Conservation (phyloP, 2,888 invertebrate genomes). For the Tenthredo notha region DNA sequence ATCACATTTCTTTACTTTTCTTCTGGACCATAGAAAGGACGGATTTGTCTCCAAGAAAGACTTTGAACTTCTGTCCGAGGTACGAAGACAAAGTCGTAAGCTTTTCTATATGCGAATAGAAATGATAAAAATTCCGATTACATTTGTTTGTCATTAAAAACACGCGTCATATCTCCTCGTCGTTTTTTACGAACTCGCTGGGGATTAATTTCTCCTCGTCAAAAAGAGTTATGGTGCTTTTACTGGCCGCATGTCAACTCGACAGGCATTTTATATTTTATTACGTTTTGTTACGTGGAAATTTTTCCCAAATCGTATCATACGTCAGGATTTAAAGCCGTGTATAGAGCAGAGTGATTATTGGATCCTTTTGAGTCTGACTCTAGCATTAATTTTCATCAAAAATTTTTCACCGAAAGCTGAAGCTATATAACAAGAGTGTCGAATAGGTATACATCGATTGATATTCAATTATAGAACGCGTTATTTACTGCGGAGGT, state of each 20-base stretch:
- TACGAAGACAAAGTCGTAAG: constrained; percentile 68
- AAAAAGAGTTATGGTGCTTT: constrained; percentile 3
- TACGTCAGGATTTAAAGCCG: background rate
- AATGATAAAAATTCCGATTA: background rate
- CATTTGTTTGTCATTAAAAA: background rate
- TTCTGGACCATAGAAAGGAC: constrained; percentile 87
- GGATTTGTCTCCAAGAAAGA: constrained; percentile 86
- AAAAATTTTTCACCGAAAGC: background rate
- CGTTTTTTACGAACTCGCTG: background rate
- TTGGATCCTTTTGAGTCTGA: background rate
- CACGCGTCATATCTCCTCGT: background rate
- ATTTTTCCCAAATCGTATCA: background rate
- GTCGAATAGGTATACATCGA: background rate
- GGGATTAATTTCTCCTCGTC: background rate
- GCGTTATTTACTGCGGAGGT: background rate
- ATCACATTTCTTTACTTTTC: constrained; percentile 85
- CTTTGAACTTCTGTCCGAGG: constrained; percentile 86
- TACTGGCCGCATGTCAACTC: background rate
- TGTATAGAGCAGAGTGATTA: background rate
- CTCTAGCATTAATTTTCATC: background rate
- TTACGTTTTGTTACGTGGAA: background rate
- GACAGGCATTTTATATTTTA: background rate
- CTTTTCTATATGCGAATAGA: background rate
- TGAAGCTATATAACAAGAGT: no score
- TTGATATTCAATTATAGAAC: background rate